Conservation (phyloP, 1,140 invertebrate genomes). For the Pseudomyrmex cubaensis region DNA sequence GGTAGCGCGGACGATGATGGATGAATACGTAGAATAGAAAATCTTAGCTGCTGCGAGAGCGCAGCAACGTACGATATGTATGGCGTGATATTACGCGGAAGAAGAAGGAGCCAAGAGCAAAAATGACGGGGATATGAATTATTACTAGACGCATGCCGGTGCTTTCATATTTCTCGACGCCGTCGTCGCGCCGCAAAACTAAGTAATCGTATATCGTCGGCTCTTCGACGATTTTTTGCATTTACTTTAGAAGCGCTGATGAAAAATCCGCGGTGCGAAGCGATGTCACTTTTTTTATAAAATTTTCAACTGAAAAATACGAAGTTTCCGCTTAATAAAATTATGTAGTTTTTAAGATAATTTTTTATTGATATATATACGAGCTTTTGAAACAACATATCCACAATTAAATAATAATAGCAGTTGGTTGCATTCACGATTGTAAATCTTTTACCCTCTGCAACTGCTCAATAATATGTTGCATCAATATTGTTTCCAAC, state of each 20-base stretch:
- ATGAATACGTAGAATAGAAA: conserved; percentile 76
- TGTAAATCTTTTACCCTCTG: background rate
- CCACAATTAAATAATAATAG: background rate
- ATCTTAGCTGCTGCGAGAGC: conserved; percentile 69
- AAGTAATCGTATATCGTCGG: conserved; percentile 53
- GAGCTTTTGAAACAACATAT: background rate
- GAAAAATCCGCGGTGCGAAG: conserved; percentile 6
- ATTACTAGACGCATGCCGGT: conserved; percentile 65
- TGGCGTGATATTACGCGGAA: conserved; percentile 66
- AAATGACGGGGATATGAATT: conserved; percentile 75
- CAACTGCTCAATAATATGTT: background rate
- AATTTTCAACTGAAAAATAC: background rate
- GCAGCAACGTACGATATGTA: conserved; percentile 39
- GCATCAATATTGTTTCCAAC: background rate
- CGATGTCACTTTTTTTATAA: background rate
- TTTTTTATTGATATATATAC: too few species aligned
- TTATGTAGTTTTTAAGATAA: too few species aligned
- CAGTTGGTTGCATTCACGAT: background rate
- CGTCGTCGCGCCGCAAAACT: conserved; percentile 23
- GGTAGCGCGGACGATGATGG: conserved; percentile 75
- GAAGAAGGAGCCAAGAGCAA: conserved; percentile 55
- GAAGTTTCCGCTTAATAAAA: too few species aligned
- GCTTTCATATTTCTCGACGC: conserved; percentile 62
- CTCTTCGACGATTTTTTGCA: conserved; percentile 47
- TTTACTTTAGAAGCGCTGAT: conserved; percentile 33